These are phyloP conservation scores for Salvelinus sp. DNA, from an alignment of 2,113 vertebrate species.

Conservation along the genomic window DNA sequence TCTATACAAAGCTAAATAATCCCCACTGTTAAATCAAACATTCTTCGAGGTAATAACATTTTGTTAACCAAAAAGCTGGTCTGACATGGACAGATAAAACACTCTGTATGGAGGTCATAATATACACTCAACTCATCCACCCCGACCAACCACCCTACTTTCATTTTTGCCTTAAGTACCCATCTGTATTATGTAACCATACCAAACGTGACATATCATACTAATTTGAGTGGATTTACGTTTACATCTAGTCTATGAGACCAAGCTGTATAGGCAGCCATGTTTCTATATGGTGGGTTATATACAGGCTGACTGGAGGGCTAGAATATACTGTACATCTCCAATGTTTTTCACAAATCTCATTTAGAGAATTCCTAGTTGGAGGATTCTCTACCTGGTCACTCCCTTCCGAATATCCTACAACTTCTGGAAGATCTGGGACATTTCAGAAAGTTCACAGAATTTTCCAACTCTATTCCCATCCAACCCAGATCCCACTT, in stretches of 20 bases:
- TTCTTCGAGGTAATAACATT: not conserved
- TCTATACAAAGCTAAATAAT: constrained; percentile 15
- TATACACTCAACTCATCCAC: too few relatives aligned
- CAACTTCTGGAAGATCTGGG: not conserved
- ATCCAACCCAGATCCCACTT: constrained; percentile 70
- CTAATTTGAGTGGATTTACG: too few relatives aligned
- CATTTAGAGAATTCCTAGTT: too few relatives aligned
- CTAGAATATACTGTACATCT: too few relatives aligned
- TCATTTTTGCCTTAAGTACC: too few relatives aligned
- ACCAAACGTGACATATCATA: too few relatives aligned
- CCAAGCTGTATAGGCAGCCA: not conserved
- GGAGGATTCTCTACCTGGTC: too few relatives aligned
- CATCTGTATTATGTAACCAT: too few relatives aligned
- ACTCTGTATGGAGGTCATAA: not conserved
- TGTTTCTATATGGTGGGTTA: not conserved
- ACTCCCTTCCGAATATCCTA: not conserved
- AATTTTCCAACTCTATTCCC: constrained; percentile 1
- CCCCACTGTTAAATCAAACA: constrained; percentile 8
- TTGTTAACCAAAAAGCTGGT: constrained; percentile 22
- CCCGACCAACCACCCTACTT: too few relatives aligned
- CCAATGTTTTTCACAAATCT: too few relatives aligned
- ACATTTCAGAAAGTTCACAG: constrained; percentile 6
- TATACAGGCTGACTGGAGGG: not conserved
- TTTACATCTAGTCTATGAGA: not conserved
- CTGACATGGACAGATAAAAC: constrained; percentile 1